These are phyloP conservation scores for Lagenorhynchus albirostris DNA, from an alignment of 2,113 vertebrate species.

Conservation along the genomic window DNA sequence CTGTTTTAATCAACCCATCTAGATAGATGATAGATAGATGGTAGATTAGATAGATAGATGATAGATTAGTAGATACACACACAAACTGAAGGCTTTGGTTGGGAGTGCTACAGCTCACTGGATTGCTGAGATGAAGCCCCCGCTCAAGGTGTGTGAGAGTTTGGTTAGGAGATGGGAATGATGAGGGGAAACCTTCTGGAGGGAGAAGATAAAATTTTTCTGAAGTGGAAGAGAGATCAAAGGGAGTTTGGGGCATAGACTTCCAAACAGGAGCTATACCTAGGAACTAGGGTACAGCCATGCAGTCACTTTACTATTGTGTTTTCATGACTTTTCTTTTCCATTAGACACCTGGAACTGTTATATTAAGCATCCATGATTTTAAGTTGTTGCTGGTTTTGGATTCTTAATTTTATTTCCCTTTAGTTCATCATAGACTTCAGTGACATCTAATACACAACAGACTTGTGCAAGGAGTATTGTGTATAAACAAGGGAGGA, in stretches of 20 bases:
- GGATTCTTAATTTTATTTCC: neutral
- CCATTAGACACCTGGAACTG: neutral
- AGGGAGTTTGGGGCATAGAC: neutral
- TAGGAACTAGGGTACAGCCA: neutral
- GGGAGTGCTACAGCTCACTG: neutral
- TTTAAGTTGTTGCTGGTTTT: neutral
- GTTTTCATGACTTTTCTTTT: neutral
- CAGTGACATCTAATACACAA: neutral
- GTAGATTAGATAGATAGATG: neutral
- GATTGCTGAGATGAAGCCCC: neutral
- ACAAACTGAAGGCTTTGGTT: neutral
- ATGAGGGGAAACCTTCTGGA: neutral
- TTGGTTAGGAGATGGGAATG: neutral
- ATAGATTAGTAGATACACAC: neutral
- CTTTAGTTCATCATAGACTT: neutral
- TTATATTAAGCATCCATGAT: neutral
- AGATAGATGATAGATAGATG: neutral
- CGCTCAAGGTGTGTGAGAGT: accelerated
- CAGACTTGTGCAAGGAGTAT: neutral
- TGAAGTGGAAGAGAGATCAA: neutral
- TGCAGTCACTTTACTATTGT: neutral
- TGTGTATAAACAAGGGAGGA: neutral
- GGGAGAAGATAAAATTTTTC: neutral
- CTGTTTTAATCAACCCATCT: neutral
- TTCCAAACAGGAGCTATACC: neutral